These are phyloP conservation scores for Catostylus mosaicus DNA, from an alignment of 30 jellyfish, hydroid and myxozoan species.

Conservation along the genomic window DNA sequence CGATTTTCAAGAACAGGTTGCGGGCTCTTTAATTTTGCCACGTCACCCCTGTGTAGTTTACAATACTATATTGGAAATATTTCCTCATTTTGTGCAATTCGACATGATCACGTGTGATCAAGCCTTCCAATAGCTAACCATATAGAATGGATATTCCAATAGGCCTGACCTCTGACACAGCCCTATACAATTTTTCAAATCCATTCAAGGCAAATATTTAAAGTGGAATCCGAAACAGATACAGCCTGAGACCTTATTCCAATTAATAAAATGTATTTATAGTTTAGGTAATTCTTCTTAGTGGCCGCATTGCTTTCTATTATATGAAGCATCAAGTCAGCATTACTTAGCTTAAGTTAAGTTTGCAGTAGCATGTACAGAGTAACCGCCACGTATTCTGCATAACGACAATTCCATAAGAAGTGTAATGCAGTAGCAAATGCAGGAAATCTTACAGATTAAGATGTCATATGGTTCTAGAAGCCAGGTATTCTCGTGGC, in stretches of 20 bases:
- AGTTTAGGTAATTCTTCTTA: conserved; percentile 39
- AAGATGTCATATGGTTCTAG: neutral
- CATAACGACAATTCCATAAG: neutral
- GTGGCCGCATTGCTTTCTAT: conserved; percentile 35
- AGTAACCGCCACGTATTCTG: conserved; percentile 20
- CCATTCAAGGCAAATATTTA: conserved; percentile 35
- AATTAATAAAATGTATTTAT: conserved; percentile 41
- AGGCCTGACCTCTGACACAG: conserved; percentile 1
- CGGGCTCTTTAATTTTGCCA: no score
- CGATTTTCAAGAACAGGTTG: no score
- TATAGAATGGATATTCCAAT: neutral
- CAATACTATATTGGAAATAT: no score
- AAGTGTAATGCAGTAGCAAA: neutral
- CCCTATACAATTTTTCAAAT: conserved; percentile 2
- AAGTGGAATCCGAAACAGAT: conserved; percentile 50
- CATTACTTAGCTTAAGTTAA: conserved; percentile 5
- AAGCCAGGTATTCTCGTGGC: neutral
- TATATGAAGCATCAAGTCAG: conserved; percentile 19
- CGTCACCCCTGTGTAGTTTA: no score
- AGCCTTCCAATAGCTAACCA: no score
- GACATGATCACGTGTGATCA: no score
- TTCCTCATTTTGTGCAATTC: no score
- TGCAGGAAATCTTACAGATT: conserved; percentile 1
- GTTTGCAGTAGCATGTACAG: conserved; percentile 1
- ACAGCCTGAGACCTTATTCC: conserved; percentile 33